A percentile compares a stretch with the other conserved stretches of the same genome.
Evolutionary conservation across 2,888 invertebrate species (phyloP).

Genomic region (Spisula subtruncata): DNA sequence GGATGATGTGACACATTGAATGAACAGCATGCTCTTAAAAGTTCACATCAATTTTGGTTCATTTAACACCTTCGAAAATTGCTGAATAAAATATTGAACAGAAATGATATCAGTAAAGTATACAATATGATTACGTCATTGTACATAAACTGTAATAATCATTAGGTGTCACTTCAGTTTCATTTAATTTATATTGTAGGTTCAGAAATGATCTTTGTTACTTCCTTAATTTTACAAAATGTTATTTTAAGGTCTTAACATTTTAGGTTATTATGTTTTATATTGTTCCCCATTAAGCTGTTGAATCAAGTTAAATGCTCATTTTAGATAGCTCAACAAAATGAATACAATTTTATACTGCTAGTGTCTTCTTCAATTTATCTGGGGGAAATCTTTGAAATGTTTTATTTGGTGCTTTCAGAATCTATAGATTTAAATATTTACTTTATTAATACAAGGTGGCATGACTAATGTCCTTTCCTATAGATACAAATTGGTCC

Average conservation of each 20-base stretch:
- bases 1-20: no score
- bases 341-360: neutral
- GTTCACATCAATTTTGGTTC: no score
- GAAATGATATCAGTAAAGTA: neutral
- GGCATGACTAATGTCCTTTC: slow-evolving; percentile 15
- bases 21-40: no score
- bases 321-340: neutral
- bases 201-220: neutral
- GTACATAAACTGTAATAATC: neutral
- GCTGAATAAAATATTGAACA: neutral
- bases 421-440: slow-evolving; percentile 4
- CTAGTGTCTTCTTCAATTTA: neutral
- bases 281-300: neutral
- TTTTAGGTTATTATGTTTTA: neutral
- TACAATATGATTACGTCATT: neutral
- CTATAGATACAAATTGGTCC: neutral
- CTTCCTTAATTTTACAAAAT: neutral
- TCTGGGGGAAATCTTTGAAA: neutral
- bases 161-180: neutral
- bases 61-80: neutral
- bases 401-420: neutral
- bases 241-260: neutral
- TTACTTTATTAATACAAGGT: slow-evolving; percentile 6
- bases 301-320: neutral
- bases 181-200: neutral